Percentiles rank a stretch among this genome's conserved stretches.
Conservation (phyloP, 1,140 invertebrate species). For the Drosophila ambigua region DNA sequence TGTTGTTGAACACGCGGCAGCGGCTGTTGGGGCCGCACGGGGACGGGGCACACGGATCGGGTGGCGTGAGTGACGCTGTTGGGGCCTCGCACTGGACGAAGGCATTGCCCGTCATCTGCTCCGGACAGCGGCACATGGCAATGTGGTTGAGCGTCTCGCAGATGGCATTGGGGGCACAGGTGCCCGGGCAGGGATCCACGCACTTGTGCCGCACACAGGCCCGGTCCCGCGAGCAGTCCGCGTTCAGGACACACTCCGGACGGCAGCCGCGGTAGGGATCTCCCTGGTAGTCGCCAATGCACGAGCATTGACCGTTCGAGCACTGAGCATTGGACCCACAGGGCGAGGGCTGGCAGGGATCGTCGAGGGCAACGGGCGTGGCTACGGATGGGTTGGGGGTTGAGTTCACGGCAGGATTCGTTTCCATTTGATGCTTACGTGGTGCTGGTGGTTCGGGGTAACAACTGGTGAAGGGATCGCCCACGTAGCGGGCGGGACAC, state of each 20-base stretch:
- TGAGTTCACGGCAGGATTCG: not conserved
- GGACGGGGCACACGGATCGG: slow-evolving; percentile 86
- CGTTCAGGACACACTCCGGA: slow-evolving; percentile 67
- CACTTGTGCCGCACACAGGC: slow-evolving; percentile 88
- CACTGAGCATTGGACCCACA: slow-evolving; percentile 88
- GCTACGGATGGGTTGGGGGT: slow-evolving; percentile 72
- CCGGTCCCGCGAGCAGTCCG: slow-evolving; percentile 86
- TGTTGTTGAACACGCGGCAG: slow-evolving; percentile 85
- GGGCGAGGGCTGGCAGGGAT: slow-evolving; percentile 88
- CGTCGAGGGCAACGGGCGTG: slow-evolving; percentile 66
- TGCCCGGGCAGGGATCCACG: slow-evolving; percentile 87
- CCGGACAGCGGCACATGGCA: slow-evolving; percentile 87
- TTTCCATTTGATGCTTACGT: slow-evolving; percentile 44
- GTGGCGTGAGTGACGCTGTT: slow-evolving; percentile 54
- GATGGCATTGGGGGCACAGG: slow-evolving; percentile 88
- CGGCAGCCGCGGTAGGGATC: slow-evolving; percentile 80
- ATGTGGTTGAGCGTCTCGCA: slow-evolving; percentile 88
- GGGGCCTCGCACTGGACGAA: slow-evolving; percentile 77
- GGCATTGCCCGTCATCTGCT: slow-evolving; percentile 84
- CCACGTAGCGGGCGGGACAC: slow-evolving; percentile 88
- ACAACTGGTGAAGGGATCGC: slow-evolving; percentile 86
- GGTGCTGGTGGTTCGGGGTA: slow-evolving; percentile 57
- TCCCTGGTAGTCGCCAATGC: slow-evolving; percentile 87
- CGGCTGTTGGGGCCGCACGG: slow-evolving; percentile 86
- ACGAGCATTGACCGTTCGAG: slow-evolving; percentile 85